A percentile compares a stretch with the other conserved stretches of the same genome.
phyloP scores from a whole-genome alignment of 2,113 vertebrate genomes.

The Eudorcas thomsonii region DNA sequence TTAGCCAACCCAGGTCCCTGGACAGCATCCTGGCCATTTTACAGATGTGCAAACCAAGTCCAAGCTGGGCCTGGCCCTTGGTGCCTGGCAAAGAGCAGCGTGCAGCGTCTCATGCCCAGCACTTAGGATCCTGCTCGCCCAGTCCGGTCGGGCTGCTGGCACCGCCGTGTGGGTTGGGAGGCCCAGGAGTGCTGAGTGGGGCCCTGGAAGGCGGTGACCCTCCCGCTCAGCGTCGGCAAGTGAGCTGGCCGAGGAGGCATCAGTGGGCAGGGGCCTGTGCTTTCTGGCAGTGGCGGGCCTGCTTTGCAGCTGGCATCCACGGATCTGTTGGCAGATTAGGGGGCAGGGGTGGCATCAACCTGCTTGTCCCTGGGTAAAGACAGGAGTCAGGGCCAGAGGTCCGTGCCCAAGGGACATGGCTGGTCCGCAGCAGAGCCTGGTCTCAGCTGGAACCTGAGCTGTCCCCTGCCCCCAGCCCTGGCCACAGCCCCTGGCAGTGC shows the following conservation, averaged over 20 bases:
- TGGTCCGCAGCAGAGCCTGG: fast-evolving
- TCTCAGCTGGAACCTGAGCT: background rate
- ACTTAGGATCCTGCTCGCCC: background rate
- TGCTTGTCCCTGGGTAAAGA: fast-evolving
- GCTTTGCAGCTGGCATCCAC: fast-evolving
- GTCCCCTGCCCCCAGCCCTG: background rate
- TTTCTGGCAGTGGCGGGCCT: fast-evolving
- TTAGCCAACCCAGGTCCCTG: background rate
- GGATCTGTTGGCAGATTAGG: background rate
- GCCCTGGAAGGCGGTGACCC: fast-evolving
- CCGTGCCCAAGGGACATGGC: background rate
- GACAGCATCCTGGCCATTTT: background rate
- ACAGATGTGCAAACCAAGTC: background rate
- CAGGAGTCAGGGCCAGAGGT: background rate
- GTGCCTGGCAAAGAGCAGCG: background rate
- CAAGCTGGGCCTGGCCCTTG: fast-evolving
- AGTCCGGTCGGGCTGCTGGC: background rate
- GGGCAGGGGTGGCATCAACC: fast-evolving
- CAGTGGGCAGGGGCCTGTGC: fast-evolving
- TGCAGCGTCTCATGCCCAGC: fast-evolving
- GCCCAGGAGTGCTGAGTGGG: fast-evolving
- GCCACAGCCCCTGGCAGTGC: background rate
- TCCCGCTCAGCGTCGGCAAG: background rate
- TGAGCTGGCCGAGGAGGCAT: background rate
- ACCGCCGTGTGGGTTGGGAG: background rate